Conservation (phyloP, 2,888 invertebrate genomes). For the Nephrocerus scutellatus region DNA sequence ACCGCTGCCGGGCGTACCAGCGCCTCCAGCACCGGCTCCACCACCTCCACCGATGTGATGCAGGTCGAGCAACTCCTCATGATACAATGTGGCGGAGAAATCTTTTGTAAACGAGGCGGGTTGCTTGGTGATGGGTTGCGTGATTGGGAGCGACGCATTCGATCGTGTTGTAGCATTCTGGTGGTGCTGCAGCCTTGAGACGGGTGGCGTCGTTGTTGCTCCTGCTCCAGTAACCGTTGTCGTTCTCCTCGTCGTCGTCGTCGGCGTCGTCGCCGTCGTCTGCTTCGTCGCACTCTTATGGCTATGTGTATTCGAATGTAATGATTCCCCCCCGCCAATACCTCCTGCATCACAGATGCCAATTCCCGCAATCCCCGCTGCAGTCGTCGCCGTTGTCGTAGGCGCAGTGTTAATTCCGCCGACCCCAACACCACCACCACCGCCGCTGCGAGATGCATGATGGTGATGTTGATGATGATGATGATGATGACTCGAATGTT, state of each 20-base stretch:
- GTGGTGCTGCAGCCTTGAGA: slow-evolving; percentile 16
- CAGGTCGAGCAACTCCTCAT: slow-evolving; percentile 50
- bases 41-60: slow-evolving; percentile 30
- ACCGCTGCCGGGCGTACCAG: slow-evolving; percentile 18
- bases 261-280: slow-evolving; percentile 29
- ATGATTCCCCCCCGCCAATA: slow-evolving; percentile 22
- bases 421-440: slow-evolving; percentile 29
- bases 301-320: slow-evolving; percentile 28
- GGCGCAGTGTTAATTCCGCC: slow-evolving; percentile 21
- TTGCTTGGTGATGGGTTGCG: slow-evolving; percentile 52
- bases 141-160: slow-evolving; percentile 31
- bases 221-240: slow-evolving; percentile 27
- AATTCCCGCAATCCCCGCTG: neutral
- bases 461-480: slow-evolving; percentile 17
- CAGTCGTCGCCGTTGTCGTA: slow-evolving; percentile 15
- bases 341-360: slow-evolving; percentile 13
- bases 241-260: slow-evolving; percentile 25
- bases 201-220: slow-evolving; percentile 18
- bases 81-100: slow-evolving; percentile 48
- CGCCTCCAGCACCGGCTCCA: slow-evolving; percentile 19
- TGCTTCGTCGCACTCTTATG: slow-evolving; percentile 24
- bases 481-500: slow-evolving; percentile 30
- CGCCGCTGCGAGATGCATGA: slow-evolving; percentile 22
- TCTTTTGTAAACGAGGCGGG: slow-evolving; percentile 48
- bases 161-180: slow-evolving; percentile 16